Evolutionary conservation across 1,140 invertebrate genomes (phyloP).

Genomic region (Nymphalis io): DNA sequence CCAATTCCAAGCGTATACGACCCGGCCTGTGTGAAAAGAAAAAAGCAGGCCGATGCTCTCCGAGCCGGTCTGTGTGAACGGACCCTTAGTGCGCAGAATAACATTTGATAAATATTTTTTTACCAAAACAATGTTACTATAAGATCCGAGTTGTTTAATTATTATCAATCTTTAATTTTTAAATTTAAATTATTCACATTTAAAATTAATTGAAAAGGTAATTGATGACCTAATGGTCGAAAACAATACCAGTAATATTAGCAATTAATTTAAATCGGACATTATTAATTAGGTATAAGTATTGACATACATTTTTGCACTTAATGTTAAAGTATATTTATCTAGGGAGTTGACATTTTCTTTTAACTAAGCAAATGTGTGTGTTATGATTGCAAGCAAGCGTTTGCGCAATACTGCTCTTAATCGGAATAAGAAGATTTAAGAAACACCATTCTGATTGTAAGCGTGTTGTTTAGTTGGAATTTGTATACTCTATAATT

Average conservation of each 20-base stretch:
- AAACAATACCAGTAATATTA: slow-evolving; percentile 16
- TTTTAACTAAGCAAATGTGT: slow-evolving; percentile 13
- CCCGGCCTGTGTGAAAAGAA: no score
- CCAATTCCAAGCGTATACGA: no score
- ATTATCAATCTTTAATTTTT: no score
- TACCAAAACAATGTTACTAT: no score
- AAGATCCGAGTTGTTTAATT: no score
- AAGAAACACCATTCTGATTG: neutral
- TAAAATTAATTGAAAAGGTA: neutral
- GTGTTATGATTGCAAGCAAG: slow-evolving; percentile 19
- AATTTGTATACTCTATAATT: neutral
- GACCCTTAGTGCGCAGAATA: no score
- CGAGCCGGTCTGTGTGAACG: no score
- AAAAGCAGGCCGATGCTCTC: no score
- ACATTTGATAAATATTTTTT: no score
- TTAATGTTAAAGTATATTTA: slow-evolving; percentile 45
- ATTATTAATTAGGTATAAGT: slow-evolving; percentile 40
- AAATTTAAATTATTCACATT: slow-evolving; percentile 2
- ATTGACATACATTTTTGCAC: slow-evolving; percentile 60
- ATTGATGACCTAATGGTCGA: neutral
- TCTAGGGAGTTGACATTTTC: slow-evolving; percentile 49
- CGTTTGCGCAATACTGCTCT: slow-evolving; percentile 26
- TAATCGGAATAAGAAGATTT: neutral
- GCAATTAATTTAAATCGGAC: slow-evolving; percentile 19
- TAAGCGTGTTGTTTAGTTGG: neutral